Evolutionary conservation across 2,888 invertebrate species (phyloP).

Genomic region (Callyntrura sp.): DNA sequence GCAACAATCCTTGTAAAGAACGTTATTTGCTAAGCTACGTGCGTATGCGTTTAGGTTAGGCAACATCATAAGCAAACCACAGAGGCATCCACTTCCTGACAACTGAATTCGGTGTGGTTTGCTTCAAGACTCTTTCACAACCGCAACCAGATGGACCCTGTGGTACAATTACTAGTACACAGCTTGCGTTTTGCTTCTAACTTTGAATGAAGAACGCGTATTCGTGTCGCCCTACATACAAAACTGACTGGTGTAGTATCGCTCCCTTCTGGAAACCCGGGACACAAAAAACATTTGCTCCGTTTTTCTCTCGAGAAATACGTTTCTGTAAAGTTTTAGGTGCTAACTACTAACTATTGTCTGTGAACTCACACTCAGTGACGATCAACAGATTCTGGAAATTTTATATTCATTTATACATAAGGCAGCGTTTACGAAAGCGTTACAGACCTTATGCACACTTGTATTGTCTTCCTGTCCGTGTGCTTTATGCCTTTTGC

Average conservation of each 20-base stretch:
- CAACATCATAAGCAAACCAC: background rate
- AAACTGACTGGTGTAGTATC: background rate
- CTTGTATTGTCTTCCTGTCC: background rate
- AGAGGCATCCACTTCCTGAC: constrained; percentile 59
- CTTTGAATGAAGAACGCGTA: background rate
- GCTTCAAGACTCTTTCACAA: background rate
- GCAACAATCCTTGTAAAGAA: too few species aligned
- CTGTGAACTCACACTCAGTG: background rate
- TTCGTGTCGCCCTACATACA: background rate
- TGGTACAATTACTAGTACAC: background rate
- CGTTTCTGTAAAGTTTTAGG: background rate
- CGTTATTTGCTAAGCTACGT: too few species aligned
- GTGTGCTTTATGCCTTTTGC: constrained; percentile 57
- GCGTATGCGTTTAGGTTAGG: too few species aligned
- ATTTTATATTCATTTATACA: constrained; percentile 76
- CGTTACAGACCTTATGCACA: constrained; percentile 65
- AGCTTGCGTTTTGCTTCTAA: background rate
- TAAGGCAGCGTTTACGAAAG: constrained; percentile 72
- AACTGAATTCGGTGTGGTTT: constrained; percentile 3
- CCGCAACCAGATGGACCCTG: constrained; percentile 68
- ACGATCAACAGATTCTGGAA: constrained; percentile 61
- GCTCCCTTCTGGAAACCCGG: background rate
- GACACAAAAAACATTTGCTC: too few species aligned
- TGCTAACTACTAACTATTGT: background rate
- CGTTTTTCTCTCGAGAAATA: background rate